Conservation (phyloP, 2,888 invertebrate genomes). For the Branchellion lobata region DNA sequence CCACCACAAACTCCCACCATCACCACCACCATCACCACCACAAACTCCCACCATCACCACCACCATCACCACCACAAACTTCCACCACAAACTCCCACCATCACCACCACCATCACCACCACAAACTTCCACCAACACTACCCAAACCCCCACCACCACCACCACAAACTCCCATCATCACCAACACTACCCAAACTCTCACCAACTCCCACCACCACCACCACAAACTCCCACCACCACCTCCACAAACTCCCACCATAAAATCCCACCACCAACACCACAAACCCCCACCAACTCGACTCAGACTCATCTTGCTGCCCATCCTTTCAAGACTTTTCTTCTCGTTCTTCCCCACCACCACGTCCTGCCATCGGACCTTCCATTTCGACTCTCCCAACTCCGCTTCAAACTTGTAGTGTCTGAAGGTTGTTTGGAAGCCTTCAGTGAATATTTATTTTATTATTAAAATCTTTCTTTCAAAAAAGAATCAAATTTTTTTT, state of each 20-base stretch:
- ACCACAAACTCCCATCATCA: background rate
- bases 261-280: background rate
- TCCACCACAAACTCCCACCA: background rate
- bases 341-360: background rate
- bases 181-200: background rate
- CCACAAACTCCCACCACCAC: background rate
- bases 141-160: background rate
- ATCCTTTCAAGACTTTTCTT: background rate
- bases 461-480: too few relatives aligned
- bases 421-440: background rate
- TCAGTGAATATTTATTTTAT: too few relatives aligned
- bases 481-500: too few relatives aligned
- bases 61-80: background rate
- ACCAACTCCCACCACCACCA: background rate
- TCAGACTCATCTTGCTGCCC: background rate
- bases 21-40: background rate
- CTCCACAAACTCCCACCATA: too few relatives aligned
- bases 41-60: background rate
- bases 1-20: too few relatives aligned
- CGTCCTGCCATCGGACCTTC: conserved; percentile 60
- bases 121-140: background rate
- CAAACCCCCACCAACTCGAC: background rate
- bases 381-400: conserved; percentile 95
- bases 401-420: conserved; percentile 57
- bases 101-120: background rate